These are phyloP conservation scores for Leptatherina wallacei DNA, from an alignment of 2,797 vertebrate genomes.

Conservation along the genomic window DNA sequence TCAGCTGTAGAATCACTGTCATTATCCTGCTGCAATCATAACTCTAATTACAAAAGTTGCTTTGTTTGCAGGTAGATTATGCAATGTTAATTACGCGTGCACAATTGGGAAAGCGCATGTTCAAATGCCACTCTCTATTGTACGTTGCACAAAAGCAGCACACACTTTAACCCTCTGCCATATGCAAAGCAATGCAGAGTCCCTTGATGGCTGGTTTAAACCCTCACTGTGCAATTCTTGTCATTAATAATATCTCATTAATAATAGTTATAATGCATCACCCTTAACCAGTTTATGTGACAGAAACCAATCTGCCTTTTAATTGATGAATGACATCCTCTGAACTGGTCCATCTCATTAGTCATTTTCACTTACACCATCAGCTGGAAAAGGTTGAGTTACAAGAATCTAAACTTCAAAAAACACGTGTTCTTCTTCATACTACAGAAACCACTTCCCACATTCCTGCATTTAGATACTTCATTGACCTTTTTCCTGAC, in stretches of 20 bases:
- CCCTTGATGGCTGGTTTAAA: conserved; percentile 31
- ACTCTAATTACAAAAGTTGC: conserved; percentile 86
- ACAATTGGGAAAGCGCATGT: conserved; percentile 59
- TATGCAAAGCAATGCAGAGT: conserved; percentile 39
- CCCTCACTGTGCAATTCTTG: conserved; percentile 32
- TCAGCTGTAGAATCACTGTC: conserved; percentile 73
- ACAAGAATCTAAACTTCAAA: conserved; percentile 7
- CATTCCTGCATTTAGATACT: conserved; percentile 35
- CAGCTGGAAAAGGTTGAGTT: conserved; percentile 34
- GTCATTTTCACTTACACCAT: conserved; percentile 52
- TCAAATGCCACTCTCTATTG: conserved; percentile 78
- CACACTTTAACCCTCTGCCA: conserved; percentile 39
- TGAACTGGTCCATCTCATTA: conserved; percentile 56
- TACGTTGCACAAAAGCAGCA: conserved; percentile 56
- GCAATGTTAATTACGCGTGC: conserved; percentile 80
- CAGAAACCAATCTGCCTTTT: conserved; percentile 65
- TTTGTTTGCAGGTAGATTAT: conserved; percentile 83
- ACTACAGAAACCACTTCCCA: conserved; percentile 10
- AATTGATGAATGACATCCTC: conserved; percentile 61
- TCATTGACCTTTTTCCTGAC: conserved; percentile 18
- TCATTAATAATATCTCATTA: conserved; percentile 71
- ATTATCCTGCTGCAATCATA: conserved; percentile 82
- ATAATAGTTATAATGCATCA: conserved; percentile 66
- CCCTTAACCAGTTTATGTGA: conserved; percentile 62
- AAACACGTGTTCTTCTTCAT: background rate